phyloP scores from a whole-genome alignment of 2,797 vertebrate genomes.

The Mionectes olivaceus region DNA sequence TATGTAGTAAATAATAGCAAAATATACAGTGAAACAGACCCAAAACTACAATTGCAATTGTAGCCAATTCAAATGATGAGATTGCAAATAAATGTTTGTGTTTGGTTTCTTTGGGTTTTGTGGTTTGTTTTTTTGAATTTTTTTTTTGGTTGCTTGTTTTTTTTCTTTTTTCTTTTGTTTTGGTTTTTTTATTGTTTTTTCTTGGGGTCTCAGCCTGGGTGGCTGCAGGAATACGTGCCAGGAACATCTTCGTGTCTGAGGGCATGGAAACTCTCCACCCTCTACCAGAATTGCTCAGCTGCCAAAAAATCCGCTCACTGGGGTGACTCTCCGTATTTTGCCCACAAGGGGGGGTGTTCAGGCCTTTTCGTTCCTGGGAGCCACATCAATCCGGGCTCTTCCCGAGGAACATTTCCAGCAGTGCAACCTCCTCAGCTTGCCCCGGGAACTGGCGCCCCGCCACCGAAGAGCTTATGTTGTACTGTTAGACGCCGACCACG shows the following conservation, averaged over 20 bases:
- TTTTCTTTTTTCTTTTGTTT: neutral
- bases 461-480: neutral
- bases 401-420: neutral
- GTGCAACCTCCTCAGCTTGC: too few relatives aligned
- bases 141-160: too few relatives aligned
- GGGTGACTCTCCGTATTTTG: neutral
- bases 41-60: neutral
- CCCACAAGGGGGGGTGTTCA: neutral
- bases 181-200: neutral
- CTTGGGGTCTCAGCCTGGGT: neutral
- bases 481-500: neutral
- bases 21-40: neutral
- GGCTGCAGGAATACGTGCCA: accelerated
- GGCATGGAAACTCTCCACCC: neutral
- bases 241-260: neutral
- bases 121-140: neutral
- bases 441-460: accelerated
- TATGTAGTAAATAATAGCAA: neutral
- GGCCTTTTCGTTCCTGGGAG: neutral
- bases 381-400: neutral
- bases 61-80: neutral
- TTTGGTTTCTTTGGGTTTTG: too few relatives aligned
- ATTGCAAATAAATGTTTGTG: neutral
- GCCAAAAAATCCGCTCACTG: neutral
- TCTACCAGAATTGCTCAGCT: neutral